Evolutionary conservation across 2,797 vertebrate species (phyloP), one percentile per base, ranked within the genome.

Genomic region (Myiotriccus ornatus): DNA sequence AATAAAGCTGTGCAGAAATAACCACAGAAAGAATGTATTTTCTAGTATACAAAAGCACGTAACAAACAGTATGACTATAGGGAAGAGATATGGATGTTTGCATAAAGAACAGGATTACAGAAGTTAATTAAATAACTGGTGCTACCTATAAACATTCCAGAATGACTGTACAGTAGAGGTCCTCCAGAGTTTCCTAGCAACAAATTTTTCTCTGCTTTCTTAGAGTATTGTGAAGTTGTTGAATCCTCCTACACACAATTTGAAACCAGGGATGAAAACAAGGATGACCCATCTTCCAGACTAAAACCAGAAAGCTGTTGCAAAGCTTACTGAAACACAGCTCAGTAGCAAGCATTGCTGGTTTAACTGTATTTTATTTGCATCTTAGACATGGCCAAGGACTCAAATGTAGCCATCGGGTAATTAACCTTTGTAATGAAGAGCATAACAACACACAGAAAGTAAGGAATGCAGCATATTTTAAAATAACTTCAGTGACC

Each of bases 121-220:
- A 53, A 60, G 32, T 69, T 91, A 84, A 39, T 84, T 49, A 77
- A 95, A 47, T 90, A 89, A 79, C 30, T 35, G 64, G 80, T 49
- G 44, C 30, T 89, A 96, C 92, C 89, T 86, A 74, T 83, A 79
- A 94, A 94, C 84, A 55, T 47, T 95, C 80, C 90, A 67, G 75
- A 91, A 84, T 86, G 82, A 85, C 79, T 63, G 73, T 69, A 63
- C 50, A 69, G 87, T 91, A 87, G 77, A 94, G 91, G 88, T 50
- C 59, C 69, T 74, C 91, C 87, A 87, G 75, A 69, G 96, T 98
- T 94, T 97, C 97, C 93, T 97, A 97, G 97, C 98, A 98, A 98
- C 97, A 35, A 92, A 71, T 90, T 95, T 97, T 94, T 91, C 93
- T 94, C 69, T 90, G 85, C 94, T 95, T 96, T 97, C 67, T 94